These are phyloP conservation scores for Epinephelus fuscoguttatus DNA, from an alignment of 2,113 vertebrate species.

Conservation along the genomic window DNA sequence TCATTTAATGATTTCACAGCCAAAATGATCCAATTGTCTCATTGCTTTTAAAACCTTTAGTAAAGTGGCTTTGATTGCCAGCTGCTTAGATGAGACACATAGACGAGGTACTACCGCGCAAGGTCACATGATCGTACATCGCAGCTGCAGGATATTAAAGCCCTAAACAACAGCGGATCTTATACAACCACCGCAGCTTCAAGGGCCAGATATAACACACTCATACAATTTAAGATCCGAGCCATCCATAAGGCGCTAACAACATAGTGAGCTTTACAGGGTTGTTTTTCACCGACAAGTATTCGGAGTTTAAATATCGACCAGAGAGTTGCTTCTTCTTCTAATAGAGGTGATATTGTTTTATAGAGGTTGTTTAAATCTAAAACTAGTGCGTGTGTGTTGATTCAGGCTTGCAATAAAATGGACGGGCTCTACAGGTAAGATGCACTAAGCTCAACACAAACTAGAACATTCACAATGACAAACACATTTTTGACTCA, in stretches of 20 bases:
- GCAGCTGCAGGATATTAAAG: conserved; percentile 22
- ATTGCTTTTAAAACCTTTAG: not conserved
- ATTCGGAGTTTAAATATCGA: conserved; percentile 1
- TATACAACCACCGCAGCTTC: not conserved
- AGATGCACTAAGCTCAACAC: not conserved
- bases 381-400: not conserved
- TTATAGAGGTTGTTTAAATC: conserved; percentile 13
- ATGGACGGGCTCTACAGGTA: not conserved
- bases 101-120: not conserved
- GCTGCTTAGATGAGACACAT: not conserved
- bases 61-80: not conserved
- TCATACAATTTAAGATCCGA: not conserved
- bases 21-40: not conserved
- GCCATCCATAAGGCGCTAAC: not conserved
- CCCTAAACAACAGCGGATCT: conserved; percentile 15
- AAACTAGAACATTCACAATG: not conserved
- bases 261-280: not conserved
- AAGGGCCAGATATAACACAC: not conserved
- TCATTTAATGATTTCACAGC: conserved; percentile 1
- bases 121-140: not conserved
- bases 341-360: conserved; percentile 21
- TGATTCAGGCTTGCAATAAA: not conserved
- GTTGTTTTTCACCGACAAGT: not conserved
- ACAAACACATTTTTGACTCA: not conserved
- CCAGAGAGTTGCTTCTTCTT: not conserved